These are phyloP conservation scores for Oryzias woworae DNA, from an alignment of 2,113 vertebrate genomes.

Conservation along the genomic window DNA sequence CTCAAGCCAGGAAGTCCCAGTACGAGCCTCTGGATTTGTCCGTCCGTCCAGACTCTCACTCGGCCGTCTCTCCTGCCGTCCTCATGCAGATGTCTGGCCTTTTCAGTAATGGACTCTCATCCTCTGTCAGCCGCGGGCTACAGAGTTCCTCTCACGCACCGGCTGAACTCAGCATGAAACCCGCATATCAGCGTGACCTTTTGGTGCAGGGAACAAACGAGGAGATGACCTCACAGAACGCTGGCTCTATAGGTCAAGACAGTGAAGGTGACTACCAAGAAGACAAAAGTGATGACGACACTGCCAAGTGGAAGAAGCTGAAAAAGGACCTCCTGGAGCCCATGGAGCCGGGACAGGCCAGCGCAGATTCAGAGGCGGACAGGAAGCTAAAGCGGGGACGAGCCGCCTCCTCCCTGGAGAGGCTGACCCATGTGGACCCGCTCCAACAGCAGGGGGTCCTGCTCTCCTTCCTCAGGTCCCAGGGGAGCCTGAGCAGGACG, in stretches of 20 bases:
- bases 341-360: conserved; percentile 48
- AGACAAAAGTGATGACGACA: conserved; percentile 48
- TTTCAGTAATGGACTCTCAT: conserved; percentile 73
- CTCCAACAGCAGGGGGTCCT: conserved; percentile 84
- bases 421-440: conserved; percentile 78
- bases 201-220: conserved; percentile 71
- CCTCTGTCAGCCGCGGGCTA: conserved; percentile 61
- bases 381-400: conserved; percentile 65
- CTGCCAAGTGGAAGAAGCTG: conserved; percentile 53
- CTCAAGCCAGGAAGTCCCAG: conserved; percentile 84
- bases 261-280: conserved; percentile 74
- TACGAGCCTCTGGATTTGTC: conserved; percentile 93
- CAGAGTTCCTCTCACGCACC: conserved; percentile 75
- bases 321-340: conserved; percentile 37
- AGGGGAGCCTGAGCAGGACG: conserved; percentile 84
- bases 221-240: conserved; percentile 79
- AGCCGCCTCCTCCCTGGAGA: conserved; percentile 74
- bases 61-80: conserved; percentile 67
- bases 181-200: conserved; percentile 77
- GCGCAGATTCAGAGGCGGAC: conserved; percentile 36
- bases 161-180: conserved; percentile 73
- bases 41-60: conserved; percentile 78
- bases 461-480: conserved; percentile 91
- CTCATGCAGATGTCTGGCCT: conserved; percentile 81
- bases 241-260: conserved; percentile 62